Conservation (phyloP, 92 coral and sea anemone genomes). For the Porites divaricata region DNA sequence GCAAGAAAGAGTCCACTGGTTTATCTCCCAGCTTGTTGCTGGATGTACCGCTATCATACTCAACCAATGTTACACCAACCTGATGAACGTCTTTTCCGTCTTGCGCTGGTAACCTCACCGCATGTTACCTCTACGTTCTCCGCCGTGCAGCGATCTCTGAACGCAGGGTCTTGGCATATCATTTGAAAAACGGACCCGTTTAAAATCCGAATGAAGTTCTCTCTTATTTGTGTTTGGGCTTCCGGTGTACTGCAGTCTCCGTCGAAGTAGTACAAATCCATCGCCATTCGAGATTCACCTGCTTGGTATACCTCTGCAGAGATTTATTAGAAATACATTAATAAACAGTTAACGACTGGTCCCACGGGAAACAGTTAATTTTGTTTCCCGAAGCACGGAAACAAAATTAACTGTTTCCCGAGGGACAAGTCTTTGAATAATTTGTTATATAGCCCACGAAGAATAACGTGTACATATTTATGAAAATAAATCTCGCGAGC, state of each 20-base stretch:
- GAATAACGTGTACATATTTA: no score
- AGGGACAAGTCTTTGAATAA: no score
- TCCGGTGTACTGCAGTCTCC: conserved; percentile 60
- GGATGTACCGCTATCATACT: no score
- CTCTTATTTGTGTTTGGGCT: conserved; percentile 55
- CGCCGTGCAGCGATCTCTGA: conserved; percentile 47
- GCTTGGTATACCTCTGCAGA: conserved; percentile 41
- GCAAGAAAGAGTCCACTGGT: no score
- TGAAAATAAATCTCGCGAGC: no score
- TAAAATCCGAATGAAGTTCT: conserved; percentile 49
- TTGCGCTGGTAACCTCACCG: background rate
- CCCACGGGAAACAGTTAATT: no score
- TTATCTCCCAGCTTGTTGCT: no score
- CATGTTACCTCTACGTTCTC: conserved; percentile 65
- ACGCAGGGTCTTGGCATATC: conserved; percentile 29
- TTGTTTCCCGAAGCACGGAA: no score
- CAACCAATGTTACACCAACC: background rate
- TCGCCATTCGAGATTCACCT: conserved; percentile 46
- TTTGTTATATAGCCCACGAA: no score
- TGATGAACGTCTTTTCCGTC: conserved; percentile 6
- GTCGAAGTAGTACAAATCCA: conserved; percentile 47
- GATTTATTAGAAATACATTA: background rate
- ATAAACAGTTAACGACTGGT: no score
- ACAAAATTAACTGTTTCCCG: no score
- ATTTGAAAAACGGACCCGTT: conserved; percentile 28